These are phyloP conservation scores for Ciconia nigra DNA, from an alignment of 2,797 vertebrate species.

Conservation along the genomic window DNA sequence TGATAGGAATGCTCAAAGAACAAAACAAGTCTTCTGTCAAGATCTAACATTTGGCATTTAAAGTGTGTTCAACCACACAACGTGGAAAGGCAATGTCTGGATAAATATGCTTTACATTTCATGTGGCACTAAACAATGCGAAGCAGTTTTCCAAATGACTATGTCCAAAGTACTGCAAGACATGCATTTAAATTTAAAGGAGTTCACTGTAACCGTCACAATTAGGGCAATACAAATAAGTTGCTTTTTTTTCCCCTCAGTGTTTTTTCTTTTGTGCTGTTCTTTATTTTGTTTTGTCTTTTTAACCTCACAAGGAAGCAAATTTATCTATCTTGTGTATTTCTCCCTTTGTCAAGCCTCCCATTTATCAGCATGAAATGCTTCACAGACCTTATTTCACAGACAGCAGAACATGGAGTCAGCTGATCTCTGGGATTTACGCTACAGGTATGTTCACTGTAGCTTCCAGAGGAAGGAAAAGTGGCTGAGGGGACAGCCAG, in stretches of 20 bases:
- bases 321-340: background rate
- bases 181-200: background rate
- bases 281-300: background rate
- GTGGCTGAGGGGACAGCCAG: accelerated
- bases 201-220: background rate
- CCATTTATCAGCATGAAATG: background rate
- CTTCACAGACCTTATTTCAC: background rate
- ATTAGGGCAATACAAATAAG: background rate
- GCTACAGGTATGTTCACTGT: background rate
- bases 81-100: background rate
- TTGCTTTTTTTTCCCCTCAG: accelerated
- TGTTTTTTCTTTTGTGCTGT: background rate
- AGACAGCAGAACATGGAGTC: background rate
- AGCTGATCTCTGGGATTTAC: background rate
- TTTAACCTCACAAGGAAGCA: background rate
- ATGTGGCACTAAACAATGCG: background rate
- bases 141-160: background rate
- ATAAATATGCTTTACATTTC: background rate
- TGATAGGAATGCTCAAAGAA: background rate
- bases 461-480: background rate
- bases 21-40: background rate
- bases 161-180: background rate
- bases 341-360: background rate
- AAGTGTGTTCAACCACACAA: background rate
- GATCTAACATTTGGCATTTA: background rate